Evolutionary conservation across 2,888 invertebrate genomes (phyloP).

Genomic region (Scrobipalpa costella): DNA sequence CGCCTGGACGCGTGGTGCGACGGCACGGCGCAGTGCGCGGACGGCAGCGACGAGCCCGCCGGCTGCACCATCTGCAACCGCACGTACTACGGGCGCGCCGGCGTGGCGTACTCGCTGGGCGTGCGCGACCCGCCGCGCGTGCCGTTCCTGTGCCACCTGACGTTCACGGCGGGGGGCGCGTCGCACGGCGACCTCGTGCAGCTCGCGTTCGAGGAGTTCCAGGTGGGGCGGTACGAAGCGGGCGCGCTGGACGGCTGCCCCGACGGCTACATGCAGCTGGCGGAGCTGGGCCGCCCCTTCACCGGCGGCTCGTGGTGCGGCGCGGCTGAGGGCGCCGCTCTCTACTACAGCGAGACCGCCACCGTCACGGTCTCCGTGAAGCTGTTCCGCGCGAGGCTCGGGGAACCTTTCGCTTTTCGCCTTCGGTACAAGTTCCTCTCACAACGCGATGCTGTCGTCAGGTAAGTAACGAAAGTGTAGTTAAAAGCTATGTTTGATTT

Average conservation of each 20-base stretch:
- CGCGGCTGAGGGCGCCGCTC: conserved; percentile 88
- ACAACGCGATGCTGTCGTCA: conserved; percentile 88
- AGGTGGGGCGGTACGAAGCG: conserved; percentile 90
- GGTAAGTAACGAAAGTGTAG: conserved; percentile 75
- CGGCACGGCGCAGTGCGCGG: conserved; percentile 91
- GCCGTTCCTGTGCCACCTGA: conserved; percentile 94
- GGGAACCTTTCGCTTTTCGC: conserved; percentile 89
- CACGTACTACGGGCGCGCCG: conserved; percentile 94
- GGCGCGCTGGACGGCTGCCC: conserved; percentile 89
- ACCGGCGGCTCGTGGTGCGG: conserved; percentile 96
- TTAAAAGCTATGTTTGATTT: too few relatives aligned
- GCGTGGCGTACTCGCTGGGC: conserved; percentile 89
- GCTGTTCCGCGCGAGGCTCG: conserved; percentile 86
- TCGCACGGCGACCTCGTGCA: conserved; percentile 93
- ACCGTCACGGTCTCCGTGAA: conserved; percentile 93
- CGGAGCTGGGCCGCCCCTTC: conserved; percentile 92
- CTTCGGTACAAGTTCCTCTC: conserved; percentile 91
- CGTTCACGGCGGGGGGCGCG: conserved; percentile 94
- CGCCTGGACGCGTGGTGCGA: conserved; percentile 93
- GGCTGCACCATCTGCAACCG: conserved; percentile 93
- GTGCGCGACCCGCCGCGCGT: conserved; percentile 88
- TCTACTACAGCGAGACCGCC: conserved; percentile 94
- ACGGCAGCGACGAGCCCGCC: conserved; percentile 91
- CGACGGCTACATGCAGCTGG: conserved; percentile 93
- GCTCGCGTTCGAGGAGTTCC: conserved; percentile 93